Base-by-base conservation (phyloP, 2,113 vertebrate genomes). In the Tychaedon coryphoeus region DNA sequence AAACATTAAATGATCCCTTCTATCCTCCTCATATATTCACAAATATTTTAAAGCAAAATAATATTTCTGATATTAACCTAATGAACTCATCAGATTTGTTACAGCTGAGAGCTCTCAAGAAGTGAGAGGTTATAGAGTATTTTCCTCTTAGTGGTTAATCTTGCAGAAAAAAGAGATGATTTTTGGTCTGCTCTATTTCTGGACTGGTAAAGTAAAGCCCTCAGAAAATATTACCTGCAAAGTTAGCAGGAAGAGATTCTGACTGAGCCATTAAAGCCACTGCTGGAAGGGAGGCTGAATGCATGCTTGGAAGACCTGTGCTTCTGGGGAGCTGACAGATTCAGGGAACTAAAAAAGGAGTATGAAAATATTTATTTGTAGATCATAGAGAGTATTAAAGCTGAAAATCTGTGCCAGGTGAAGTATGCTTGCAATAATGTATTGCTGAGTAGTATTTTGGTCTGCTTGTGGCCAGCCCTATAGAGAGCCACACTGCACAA, bases 131-230 rank as follows among this genome's bases (percentile, higher is more conserved):
- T 69, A 24, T 38, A 65, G 16, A 40, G 66, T 38, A 50, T 79
- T 86, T 78, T 45, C 38, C 13, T 65, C 33, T 48, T 40, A 34
- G 10, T 40, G 6, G 12, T 42, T 78, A 71, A 81, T 45, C 1
- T 1, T 56, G 20, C 33, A 13, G 24, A 77, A 81, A 77, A 76
- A 87, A 67, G 4, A 0, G 0, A 10, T 13, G 3, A 24, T 47
- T 72, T 82, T 73, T 33, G 8, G 14, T 58, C n/a, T 90, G 6
- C 33, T 92, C 50, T 40, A 3, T 40, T 90, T 22, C n/a, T 65
- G 36, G 12, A 57, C 67, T 48, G 31, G 43, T 73, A 40, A 79
- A 90, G 4, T 48, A 48, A 56, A 56, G 34, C 57, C 17, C 53
- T 72, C 19, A 43, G 62, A 86, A 88, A 72, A 42, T 8, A 79